Base-by-base conservation (phyloP, 2,797 vertebrate species). In the Heterohyrax brucei region DNA sequence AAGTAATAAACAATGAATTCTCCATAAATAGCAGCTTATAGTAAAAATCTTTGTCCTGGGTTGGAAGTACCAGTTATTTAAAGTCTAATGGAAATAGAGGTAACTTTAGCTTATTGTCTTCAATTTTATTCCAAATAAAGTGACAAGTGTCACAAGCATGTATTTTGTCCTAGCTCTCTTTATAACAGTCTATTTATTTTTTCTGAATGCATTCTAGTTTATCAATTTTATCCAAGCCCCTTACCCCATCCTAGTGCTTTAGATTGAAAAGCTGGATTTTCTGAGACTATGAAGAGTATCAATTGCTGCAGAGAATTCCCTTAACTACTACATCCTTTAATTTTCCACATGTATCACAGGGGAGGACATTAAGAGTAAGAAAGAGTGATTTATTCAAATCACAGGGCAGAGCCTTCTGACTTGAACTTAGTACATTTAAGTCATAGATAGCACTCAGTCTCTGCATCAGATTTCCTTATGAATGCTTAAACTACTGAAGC, bases 1-100 rank as follows among this genome's bases (percentile, higher is more conserved):
- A 39, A 59, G 53, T 14, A 53, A 33, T 46, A 4, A 0, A 6
- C 1, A 1, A 28, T 1, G 9, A 61, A 1, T 14, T 2, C 2
- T 30, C 28, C 7, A 4, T 56, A 8, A 1, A 26, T 0, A 50
- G 1, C 0, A 5, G 2, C 46, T 56, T 53, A 21, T 1, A 13
- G 21, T 59, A 26, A 1, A 8, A 46, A 75, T 59, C 13, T 53
- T 14, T 53, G n/a, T 50, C 66, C 66, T 18, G 1, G 0, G 46
- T 50, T 59, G 28, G 16, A 1, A 75, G 0, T 10, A 44, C 4
- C 1, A n/a, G 18, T 21, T 53, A 28, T 13, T 30, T 79, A 4
- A 87, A 76, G 18, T 33, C 12, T 50, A 93, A 93, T 75, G 1
- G 59, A 30, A 64, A 72, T 21, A 61, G 53, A 77, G 7, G 3